Evolutionary conservation across 2,888 invertebrate species (phyloP).

Genomic region (Xestia sexstrigata): DNA sequence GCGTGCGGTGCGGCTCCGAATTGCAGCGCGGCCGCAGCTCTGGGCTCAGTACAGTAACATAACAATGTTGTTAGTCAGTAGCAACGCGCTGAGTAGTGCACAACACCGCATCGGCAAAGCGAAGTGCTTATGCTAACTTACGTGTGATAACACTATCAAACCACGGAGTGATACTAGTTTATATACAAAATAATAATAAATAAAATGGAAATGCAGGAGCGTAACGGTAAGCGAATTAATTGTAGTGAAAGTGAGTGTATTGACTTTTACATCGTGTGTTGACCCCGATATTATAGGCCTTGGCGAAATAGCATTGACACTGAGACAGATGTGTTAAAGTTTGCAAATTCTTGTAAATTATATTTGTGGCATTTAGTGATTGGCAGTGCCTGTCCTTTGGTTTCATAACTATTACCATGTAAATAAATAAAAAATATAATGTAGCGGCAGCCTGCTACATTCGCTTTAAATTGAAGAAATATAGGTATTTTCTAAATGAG

Average conservation of each 20-base stretch:
- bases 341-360: conserved; percentile 33
- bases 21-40: conserved; percentile 68
- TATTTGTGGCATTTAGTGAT: conserved; percentile 1
- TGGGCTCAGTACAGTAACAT: conserved; percentile 41
- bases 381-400: not conserved
- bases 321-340: conserved; percentile 40
- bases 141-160: conserved; percentile 48
- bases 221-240: conserved; percentile 71
- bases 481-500: not conserved
- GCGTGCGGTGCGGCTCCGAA: conserved; percentile 40
- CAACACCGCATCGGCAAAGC: conserved; percentile 41
- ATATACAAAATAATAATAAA: conserved; percentile 20
- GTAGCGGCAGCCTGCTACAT: not conserved
- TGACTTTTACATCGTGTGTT: conserved; percentile 57
- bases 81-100: conserved; percentile 58
- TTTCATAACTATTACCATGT: not conserved
- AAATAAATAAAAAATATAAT: not conserved
- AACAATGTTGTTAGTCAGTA: conserved; percentile 68
- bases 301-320: conserved; percentile 63
- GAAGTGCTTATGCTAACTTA: conserved; percentile 33
- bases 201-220: conserved; percentile 77
- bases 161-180: conserved; percentile 35
- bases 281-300: conserved; percentile 66
- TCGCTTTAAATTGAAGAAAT: not conserved
- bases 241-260: conserved; percentile 75